Base-by-base conservation (phyloP, 2,888 invertebrate species). In the Amblyteles armatorius region DNA sequence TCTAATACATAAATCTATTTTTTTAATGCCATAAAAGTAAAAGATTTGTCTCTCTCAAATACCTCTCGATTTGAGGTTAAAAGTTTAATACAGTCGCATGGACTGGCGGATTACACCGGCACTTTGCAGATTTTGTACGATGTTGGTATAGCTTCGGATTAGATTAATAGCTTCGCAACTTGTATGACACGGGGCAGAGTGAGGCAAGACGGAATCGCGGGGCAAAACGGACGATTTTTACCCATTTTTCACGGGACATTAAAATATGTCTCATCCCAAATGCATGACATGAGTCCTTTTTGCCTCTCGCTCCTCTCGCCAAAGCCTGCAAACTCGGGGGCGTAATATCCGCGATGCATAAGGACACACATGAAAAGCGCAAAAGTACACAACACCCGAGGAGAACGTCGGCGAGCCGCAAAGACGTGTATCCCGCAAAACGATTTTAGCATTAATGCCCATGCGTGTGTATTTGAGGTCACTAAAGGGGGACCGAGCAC, bases 391-490 rank as follows among this genome's bases (percentile, higher is more conserved):
- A 57, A 57, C 26, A 57, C 11, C 16, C 57, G 57, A 57, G 22
- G 0, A 57, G 11, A 57, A 57, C 22, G 22, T 4, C 22, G 26
- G 4, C 26, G 63, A 36, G 33, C 63, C 63, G 63, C 63, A 63
- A 63, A 26, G 57, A 57, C 57, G 26, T 63, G 33, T 19, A 55
- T 19, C 6, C 33, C 63, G 36, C 33, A 29, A 63, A 63, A 63
- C 29, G 63, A 63, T 63, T 63, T 63, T 29, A 29, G 63, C 63
- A 63, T 63, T 63, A 63, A 36, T 63, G 26, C 57, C 57, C 26
- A 1, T 36, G 36, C 63, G 36, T 63, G 63, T 63, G 63, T 63
- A 63, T 63, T 63, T 63, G 36, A 63, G 63, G 63, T 63, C 36
- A 63, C n/a, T 13, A 22, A 36, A 40, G 40, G 63, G 16, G 36